These are phyloP conservation scores for Drosophila quadrilineata DNA, from an alignment of 1,140 invertebrate genomes.

Conservation along the genomic window DNA sequence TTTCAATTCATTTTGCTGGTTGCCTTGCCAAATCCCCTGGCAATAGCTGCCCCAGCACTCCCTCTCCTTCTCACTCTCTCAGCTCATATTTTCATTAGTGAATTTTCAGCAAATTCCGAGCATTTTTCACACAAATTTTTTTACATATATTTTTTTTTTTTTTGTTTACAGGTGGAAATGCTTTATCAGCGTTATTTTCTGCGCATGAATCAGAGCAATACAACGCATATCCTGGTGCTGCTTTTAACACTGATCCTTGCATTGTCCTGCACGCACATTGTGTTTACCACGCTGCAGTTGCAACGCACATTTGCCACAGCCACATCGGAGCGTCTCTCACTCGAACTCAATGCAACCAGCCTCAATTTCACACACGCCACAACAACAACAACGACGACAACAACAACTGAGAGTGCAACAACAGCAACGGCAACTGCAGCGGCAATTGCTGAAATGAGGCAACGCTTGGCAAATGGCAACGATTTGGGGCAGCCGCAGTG, in stretches of 20 bases:
- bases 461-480: constrained; percentile 21
- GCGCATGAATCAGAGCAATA: constrained; percentile 94
- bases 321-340: constrained; percentile 40
- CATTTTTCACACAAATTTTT: too few species aligned
- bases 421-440: neutral
- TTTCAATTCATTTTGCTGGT: too few species aligned
- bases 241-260: constrained; percentile 87
- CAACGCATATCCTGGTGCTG: constrained; percentile 90
- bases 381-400: constrained; percentile 29
- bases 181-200: constrained; percentile 96
- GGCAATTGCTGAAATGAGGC: neutral
- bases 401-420: constrained; percentile 19
- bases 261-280: constrained; percentile 84
- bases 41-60: too few species aligned
- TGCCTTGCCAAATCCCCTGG: too few species aligned
- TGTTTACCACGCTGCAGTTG: constrained; percentile 76
- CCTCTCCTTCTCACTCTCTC: too few species aligned
- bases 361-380: constrained; percentile 10
- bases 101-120: too few species aligned
- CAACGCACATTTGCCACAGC: constrained; percentile 29
- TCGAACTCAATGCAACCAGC: constrained; percentile 41
- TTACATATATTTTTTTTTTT: too few species aligned
- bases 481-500: constrained; percentile 4
- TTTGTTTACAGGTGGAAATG: constrained; percentile 88
- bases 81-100: too few species aligned